Evolutionary conservation across 2,113 vertebrate genomes (phyloP), one percentile per base, ranked within the genome.

Genomic region (Melanostigma gelatinosum): DNA sequence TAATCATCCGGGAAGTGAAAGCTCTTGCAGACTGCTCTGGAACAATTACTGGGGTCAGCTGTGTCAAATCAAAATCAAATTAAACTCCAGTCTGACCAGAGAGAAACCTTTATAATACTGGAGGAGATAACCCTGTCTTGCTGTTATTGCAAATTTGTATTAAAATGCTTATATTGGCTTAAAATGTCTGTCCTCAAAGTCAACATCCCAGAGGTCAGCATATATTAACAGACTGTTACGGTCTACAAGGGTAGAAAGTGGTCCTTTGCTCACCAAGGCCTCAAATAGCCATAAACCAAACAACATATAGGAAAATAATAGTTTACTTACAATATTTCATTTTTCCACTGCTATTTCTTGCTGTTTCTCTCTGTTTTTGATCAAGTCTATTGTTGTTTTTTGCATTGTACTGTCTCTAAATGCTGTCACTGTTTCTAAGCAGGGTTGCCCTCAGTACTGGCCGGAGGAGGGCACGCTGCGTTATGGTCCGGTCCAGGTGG

Each of bases 391-490:
- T 38, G 27, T 42, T 24, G 22, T 6, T 27, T 50, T 52, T 20
- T 55, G 52, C 22, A 24, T 54, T 66, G 0, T 22, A 1, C 13
- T 67, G 29, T 62, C 12, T 78, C 20, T 65, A 6, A 80, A 38
- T 4, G 1, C 60, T 57, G 54, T 32, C 1, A 34, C 20, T 54
- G 18, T 63, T 27, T 87, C 75, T 91, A 0, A 22, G 3, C 89
- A 99, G 98, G 98, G 97, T 48, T 99, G 98, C 88, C 98, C 98
- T 22, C 98, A 99, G 61, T 99, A 99, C 91, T 99, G 98, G 98
- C 98, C 98, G 0, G 98, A 99, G 83, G 98, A 99, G 85, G 98
- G 98, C 8, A 96, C 97, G 88, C 89, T 99, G 58, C 94, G 98
- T 13, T 99, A 99, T 0, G 98, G 98, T 3, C 98, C 98, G 0